phyloP scores from a whole-genome alignment of 2,888 invertebrate genomes.

The Microplitis manilae region DNA sequence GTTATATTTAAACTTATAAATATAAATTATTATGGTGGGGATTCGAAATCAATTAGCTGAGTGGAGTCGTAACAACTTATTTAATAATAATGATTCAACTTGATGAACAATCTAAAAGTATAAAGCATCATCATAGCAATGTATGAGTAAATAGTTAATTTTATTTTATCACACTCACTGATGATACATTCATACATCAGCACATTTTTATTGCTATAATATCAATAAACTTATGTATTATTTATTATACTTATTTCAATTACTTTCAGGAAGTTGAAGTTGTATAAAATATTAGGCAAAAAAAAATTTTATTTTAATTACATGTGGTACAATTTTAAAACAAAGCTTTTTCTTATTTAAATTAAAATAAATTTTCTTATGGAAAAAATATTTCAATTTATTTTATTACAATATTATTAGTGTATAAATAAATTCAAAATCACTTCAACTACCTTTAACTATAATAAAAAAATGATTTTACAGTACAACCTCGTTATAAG shows the following conservation, averaged over 20 bases:
- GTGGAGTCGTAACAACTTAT: conserved; percentile 37
- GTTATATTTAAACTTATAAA: too few relatives aligned
- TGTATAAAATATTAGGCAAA: background rate
- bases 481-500: too few relatives aligned
- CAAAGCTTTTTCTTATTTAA: too few relatives aligned
- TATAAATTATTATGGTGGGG: background rate
- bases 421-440: background rate
- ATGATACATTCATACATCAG: background rate
- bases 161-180: background rate
- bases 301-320: background rate
- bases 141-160: background rate
- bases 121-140: background rate
- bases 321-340: too few relatives aligned
- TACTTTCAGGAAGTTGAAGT: background rate
- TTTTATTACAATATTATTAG: background rate
- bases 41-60: conserved; percentile 36
- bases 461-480: too few relatives aligned
- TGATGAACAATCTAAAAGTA: conserved; percentile 16
- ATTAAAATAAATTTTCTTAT: background rate
- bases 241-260: background rate
- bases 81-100: conserved; percentile 34
- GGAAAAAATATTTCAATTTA: background rate
- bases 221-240: background rate
- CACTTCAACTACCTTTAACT: too few relatives aligned
- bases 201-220: background rate